Percentiles rank a stretch among this genome's conserved stretches.
Evolutionary conservation across 30 jellyfish, hydroid and myxozoan species (phyloP).

Genomic region (Aurelia aurita complex sp. Pacific): DNA sequence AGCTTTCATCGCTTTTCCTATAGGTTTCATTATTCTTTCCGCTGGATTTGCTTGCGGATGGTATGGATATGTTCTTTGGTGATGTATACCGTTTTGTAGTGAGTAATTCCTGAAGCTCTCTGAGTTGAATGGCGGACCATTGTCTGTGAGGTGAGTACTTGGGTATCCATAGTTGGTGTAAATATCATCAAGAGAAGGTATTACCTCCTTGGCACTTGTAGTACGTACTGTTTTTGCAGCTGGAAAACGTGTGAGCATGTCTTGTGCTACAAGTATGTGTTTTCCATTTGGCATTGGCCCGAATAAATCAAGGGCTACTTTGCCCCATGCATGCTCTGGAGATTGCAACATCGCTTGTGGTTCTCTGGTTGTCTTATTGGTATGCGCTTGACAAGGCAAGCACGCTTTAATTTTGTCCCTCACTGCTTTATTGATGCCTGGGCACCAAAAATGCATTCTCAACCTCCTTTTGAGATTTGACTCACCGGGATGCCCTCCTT

Average conservation of each 20-base stretch:
- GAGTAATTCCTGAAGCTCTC: background rate
- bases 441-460: slow-evolving; percentile 65
- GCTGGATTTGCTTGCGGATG: slow-evolving; percentile 71
- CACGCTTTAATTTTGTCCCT: slow-evolving; percentile 14
- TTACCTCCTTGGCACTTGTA: slow-evolving; percentile 36
- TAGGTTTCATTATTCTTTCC: slow-evolving; percentile 51
- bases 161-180: slow-evolving; percentile 50
- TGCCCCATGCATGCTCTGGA: slow-evolving; percentile 59
- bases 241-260: slow-evolving; percentile 33
- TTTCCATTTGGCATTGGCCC: slow-evolving; percentile 67
- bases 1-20: slow-evolving; percentile 64
- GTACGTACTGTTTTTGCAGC: slow-evolving; percentile 54
- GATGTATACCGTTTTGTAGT: background rate
- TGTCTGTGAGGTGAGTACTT: slow-evolving; percentile 48
- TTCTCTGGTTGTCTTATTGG: slow-evolving; percentile 58
- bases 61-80: slow-evolving; percentile 12
- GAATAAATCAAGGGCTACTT: slow-evolving; percentile 55
- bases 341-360: slow-evolving; percentile 29
- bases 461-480: slow-evolving; percentile 31
- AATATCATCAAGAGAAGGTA: slow-evolving; percentile 50
- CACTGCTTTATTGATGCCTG: slow-evolving; percentile 32
- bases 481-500: slow-evolving; percentile 72
- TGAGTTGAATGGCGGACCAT: slow-evolving; percentile 58
- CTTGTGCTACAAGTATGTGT: slow-evolving; percentile 63
- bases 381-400: slow-evolving; percentile 47